Base-by-base conservation (phyloP, 2,113 vertebrate genomes). In the Meleagris gallopavo region DNA sequence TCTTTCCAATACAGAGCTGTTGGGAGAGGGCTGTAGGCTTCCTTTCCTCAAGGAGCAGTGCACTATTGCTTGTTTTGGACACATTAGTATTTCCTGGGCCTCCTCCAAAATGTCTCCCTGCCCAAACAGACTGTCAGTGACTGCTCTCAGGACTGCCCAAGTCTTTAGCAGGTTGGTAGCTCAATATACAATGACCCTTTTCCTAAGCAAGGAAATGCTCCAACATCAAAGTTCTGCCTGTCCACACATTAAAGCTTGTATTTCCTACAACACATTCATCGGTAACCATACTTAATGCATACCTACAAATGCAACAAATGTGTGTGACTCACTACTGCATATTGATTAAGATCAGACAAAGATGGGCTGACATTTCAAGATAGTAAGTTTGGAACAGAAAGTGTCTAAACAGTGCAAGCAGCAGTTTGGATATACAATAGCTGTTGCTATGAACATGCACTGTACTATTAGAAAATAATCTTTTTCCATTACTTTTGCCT, bases 41-140 rank as follows among this genome's bases (percentile, higher is more conserved):
- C 29, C 43, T 69, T 82, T 87, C 36, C 62, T 79, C 48, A 57
- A 84, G 66, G 43, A 64, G 25, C 10, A 25, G 24, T 11, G 21
- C 34, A 64, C 21, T 64, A n/a, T 10, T 24, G 1, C 43, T 84
- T 69, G 46, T 62, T 87, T 82, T 87, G 62, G 25, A 87, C 43
- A 76, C 52, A 70, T 62, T 76, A 79, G 5, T 69, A 84, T 76
- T 79, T 91, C 58, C 82, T 76, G 84, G 61, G 66, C 43, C n/a
- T 76, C 62, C 66, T 94, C 74, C 74, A 92, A 81, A 61, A 43
- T 19, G 40, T 48, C 30, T 89, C 62, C 34, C 66, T 92, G 84
- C 52, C 74, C 66, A 75, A 62, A 81, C 61, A 86, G 61, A 81
- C 81, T 89, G 57, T 34, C 87, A 78, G 84, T 94, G 77, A 72